Evolutionary conservation across 2,113 vertebrate species (phyloP).

Genomic region (Oncorhynchus nerka): DNA sequence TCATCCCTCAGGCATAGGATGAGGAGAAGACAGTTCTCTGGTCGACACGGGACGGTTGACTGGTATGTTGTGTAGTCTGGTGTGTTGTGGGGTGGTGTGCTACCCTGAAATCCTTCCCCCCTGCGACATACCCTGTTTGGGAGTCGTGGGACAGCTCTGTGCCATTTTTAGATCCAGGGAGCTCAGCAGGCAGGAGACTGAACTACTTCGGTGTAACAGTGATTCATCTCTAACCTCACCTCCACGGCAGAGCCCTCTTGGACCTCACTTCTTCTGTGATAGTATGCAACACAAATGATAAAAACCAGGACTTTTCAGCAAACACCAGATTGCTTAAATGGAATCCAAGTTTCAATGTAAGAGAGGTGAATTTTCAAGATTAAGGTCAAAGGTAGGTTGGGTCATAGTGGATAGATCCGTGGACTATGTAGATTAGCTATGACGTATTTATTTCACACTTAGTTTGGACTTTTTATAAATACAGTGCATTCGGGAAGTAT

Average conservation of each 20-base stretch:
- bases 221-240: constrained; percentile 30
- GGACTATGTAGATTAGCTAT: too few relatives aligned
- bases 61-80: not conserved
- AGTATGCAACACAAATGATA: not conserved
- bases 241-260: constrained; percentile 3
- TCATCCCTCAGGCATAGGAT: constrained; percentile 49
- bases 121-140: not conserved
- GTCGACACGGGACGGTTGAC: too few relatives aligned
- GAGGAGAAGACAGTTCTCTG: constrained; percentile 9
- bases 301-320: not conserved
- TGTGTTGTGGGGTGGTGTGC: constrained; percentile 18
- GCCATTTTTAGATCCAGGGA: constrained; percentile 37
- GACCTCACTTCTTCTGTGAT: not conserved
- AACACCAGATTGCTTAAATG: too few relatives aligned
- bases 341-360: too few relatives aligned
- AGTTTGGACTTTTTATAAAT: too few relatives aligned
- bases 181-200: constrained; percentile 12
- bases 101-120: constrained; percentile 40
- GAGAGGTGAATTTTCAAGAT: too few relatives aligned
- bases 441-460: too few relatives aligned
- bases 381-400: too few relatives aligned
- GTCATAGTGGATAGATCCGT: too few relatives aligned
- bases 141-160: not conserved
- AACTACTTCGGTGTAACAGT: too few relatives aligned
- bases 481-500: too few relatives aligned